Evolutionary conservation across 2,113 vertebrate genomes (phyloP), one percentile per base, ranked within the genome.

Genomic region (Nibea albiflora): DNA sequence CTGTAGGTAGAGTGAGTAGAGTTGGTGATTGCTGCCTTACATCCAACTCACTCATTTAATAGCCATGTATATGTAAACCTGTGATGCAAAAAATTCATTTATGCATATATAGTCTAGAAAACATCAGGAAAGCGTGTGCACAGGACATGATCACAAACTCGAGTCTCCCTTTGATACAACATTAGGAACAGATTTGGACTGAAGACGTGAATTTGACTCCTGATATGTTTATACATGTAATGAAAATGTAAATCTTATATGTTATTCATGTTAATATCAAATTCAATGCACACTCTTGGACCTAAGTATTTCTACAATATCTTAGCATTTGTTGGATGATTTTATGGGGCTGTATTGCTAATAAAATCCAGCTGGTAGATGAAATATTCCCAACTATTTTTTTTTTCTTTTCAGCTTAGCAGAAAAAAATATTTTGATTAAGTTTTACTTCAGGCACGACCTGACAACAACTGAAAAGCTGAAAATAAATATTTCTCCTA

Each of bases 291-390:
- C 76, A 95, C 85, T 93, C 95, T 96, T 95, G 84, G 89, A 96
- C 96, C 92, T 94, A 91, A 93, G 94, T 96, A 96, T 96, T 92
- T 92, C 90, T 92, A 90, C 94, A 95, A 93, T 95, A 89, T 90
- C 92, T 95, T 92, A 93, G 85, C 92, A 87, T 93, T 82, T 82
- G 80, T 90, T 94, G 92, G 94, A 81, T 91, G 89, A 79, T 91
- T 92, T 93, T 90, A 95, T 95, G 95, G 90, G 93, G 94, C 94
- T 97, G 95, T 96, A 80, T 94, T 94, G 93, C 94, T 95, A 98
- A 98, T 98, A 98, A 98, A 98, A 96, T 96, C 95, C 94, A 96
- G 95, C 96, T 97, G 95, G 90, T 96, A 95, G 77, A 90, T 89
- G 11, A 80, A 54, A 58, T 73, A 85, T 73, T 66, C 71, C 47